Conservation (phyloP, 2,113 vertebrate genomes). For the Craseonycteris thonglongyai region DNA sequence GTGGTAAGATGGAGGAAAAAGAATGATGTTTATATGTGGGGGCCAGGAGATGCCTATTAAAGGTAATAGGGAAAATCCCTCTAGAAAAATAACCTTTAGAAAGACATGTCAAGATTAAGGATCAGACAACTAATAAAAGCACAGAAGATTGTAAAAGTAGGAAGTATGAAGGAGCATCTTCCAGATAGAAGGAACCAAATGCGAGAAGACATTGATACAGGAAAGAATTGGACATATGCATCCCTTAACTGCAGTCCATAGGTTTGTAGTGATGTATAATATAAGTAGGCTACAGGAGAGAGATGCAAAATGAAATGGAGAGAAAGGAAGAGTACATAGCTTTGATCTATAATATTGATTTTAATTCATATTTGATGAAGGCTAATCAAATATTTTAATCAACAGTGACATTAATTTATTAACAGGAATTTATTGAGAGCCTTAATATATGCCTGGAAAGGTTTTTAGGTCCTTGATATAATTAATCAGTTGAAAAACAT, state of each 20-base stretch:
- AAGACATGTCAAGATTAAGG: background rate
- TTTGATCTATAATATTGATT: background rate
- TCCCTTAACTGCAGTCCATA: background rate
- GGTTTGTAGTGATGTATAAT: background rate
- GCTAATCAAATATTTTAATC: background rate
- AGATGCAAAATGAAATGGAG: background rate
- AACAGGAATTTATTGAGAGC: background rate
- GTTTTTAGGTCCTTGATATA: background rate
- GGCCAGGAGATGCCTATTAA: background rate
- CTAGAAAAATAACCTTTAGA: background rate
- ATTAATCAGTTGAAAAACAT: background rate
- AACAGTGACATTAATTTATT: background rate
- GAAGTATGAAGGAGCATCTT: background rate
- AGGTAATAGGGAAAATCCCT: background rate
- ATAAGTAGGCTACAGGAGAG: background rate
- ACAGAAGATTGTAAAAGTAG: fast-evolving
- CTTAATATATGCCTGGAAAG: background rate
- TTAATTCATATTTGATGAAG: background rate
- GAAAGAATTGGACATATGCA: background rate
- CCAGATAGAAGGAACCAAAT: background rate
- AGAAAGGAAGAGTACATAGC: background rate
- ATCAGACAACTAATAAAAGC: background rate
- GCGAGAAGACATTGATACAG: background rate
- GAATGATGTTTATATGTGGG: fast-evolving
- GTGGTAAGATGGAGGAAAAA: background rate